Conservation (phyloP, 2,888 invertebrate species). For the Leptinotarsa rubiginosa region DNA sequence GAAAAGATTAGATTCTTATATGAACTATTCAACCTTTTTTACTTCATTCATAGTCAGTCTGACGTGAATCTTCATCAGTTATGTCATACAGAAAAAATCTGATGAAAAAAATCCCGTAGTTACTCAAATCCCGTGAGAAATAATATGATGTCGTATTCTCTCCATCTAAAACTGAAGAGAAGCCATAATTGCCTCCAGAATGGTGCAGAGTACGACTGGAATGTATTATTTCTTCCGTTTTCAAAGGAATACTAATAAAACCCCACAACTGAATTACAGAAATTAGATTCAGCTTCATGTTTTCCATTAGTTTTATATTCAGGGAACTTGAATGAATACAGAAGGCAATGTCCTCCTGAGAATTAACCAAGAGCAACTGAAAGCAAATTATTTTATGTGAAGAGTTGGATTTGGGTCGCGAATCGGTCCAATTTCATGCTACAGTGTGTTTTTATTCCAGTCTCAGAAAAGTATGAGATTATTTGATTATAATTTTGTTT, state of each 20-base stretch:
- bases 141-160: not conserved
- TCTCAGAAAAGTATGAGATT: not conserved
- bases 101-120: not conserved
- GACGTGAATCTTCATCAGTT: too few relatives aligned
- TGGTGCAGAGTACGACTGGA: not conserved
- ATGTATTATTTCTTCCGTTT: conserved; percentile 1
- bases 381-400: not conserved
- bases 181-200: not conserved
- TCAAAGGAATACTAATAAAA: not conserved
- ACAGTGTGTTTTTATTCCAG: not conserved
- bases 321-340: not conserved
- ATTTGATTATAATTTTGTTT: too few relatives aligned
- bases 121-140: not conserved
- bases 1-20: too few relatives aligned
- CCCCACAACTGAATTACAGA: not conserved
- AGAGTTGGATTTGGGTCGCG: not conserved
- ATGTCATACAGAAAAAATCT: too few relatives aligned
- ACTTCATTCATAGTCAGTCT: too few relatives aligned
- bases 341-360: not conserved
- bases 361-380: not conserved
- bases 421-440: not conserved
- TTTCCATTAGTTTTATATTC: conserved; percentile 4
- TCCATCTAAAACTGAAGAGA: not conserved
- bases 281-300: conserved; percentile 12
- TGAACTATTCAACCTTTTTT: too few relatives aligned